These are phyloP conservation scores for Smithornis capensis DNA, from an alignment of 2,113 vertebrate genomes.

Conservation along the genomic window DNA sequence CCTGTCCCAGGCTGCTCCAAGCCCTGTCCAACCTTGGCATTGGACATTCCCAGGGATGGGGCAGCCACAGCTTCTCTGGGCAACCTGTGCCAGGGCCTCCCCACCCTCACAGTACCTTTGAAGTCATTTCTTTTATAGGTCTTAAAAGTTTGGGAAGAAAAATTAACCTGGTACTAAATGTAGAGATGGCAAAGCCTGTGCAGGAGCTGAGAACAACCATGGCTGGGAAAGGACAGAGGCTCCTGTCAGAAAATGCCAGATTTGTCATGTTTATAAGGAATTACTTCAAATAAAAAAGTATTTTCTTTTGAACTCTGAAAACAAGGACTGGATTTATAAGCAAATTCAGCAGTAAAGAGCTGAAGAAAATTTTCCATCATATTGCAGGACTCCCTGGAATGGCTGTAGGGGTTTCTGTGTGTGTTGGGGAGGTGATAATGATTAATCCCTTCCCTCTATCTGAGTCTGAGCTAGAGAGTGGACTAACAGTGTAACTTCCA, in stretches of 20 bases:
- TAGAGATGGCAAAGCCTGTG: not conserved
- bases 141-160: not conserved
- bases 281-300: not conserved
- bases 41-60: not conserved
- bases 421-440: not conserved
- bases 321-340: not conserved
- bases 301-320: not conserved
- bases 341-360: not conserved
- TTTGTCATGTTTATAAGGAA: not conserved
- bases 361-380: not conserved
- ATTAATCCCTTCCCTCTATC: not conserved
- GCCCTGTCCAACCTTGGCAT: accelerated
- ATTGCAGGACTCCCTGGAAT: not conserved
- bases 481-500: not conserved
- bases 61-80: not conserved
- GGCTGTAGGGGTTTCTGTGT: not conserved
- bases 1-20: not conserved
- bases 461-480: not conserved
- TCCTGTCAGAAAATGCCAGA: not conserved
- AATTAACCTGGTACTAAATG: not conserved
- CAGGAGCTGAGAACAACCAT: not conserved
- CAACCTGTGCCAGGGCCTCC: accelerated
- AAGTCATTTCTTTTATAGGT: not conserved
- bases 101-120: not conserved
- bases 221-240: not conserved